Conservation (phyloP, 2,888 invertebrate genomes). For the Myathropa florea region DNA sequence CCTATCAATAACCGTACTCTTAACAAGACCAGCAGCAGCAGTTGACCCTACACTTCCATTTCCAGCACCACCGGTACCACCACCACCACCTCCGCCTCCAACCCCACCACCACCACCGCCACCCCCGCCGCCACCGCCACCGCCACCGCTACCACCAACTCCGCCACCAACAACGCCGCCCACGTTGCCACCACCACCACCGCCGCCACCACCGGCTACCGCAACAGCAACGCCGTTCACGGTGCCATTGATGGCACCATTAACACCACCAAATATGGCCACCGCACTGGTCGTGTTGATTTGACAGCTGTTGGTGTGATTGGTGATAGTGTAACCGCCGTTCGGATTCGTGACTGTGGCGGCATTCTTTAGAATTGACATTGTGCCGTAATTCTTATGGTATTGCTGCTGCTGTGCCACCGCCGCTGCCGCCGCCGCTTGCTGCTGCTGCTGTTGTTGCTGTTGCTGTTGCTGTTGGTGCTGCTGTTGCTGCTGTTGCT, state of each 20-base stretch:
- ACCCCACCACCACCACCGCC: constrained; percentile 22
- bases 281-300: constrained; percentile 44
- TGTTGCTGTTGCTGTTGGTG: constrained; percentile 53
- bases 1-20: constrained; percentile 72
- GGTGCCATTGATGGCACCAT: constrained; percentile 72
- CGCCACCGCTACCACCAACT: not conserved
- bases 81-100: constrained; percentile 24
- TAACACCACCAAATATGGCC: constrained; percentile 71
- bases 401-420: constrained; percentile 64
- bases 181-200: constrained; percentile 20
- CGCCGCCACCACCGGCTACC: not conserved
- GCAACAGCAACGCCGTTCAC: constrained; percentile 1
- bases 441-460: constrained; percentile 72
- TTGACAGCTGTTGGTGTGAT: constrained; percentile 55
- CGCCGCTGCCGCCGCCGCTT: constrained; percentile 32
- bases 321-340: constrained; percentile 48
- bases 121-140: not conserved
- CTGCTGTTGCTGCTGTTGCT: constrained; percentile 67
- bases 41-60: constrained; percentile 31
- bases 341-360: constrained; percentile 50
- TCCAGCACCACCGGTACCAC: not conserved
- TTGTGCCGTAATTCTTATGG: constrained; percentile 75
- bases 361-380: constrained; percentile 74
- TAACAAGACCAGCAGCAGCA: constrained; percentile 48
- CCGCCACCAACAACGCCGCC: not conserved